Evolutionary conservation across 30 jellyfish, hydroid and myxozoan genomes (phyloP), one percentile per base, ranked within the genome.

Genomic region (Aurelia aurita): DNA sequence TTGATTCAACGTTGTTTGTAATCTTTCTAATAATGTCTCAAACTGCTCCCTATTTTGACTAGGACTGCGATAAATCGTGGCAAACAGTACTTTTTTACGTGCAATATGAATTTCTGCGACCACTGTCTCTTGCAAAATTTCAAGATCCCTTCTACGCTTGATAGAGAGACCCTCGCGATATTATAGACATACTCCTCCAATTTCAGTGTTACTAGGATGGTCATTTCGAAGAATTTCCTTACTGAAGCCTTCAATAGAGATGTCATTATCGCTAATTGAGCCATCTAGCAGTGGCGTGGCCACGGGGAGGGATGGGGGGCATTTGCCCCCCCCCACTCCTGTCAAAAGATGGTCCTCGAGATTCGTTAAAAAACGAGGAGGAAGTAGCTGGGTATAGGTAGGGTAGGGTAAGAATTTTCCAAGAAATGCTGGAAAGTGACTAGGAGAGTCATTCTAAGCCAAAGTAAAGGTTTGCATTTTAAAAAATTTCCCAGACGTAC

Each of bases 161-260:
- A 47, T 22, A 35, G 87, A 32, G 7, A 75, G 77, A 0, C 77
- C 87, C 77, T 75, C 77, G 6, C 87, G 77, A 25, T 6, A 18
- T 12, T 75, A 75, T 21, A 75, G 0, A 14, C 57, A 75, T 31
- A 54, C 77, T 13, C 76, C 76, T 16, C 76, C 59, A 26, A 64
- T 16, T 21, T 26, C 8, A 64, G 76, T 19, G 19, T 10, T 54
- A 75, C 77, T 75, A 3, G 87, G 87, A 53, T 75, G 87, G 22
- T 75, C 60, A 46, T 26, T 53, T 2, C 75, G 61, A 53, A 16
- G 19, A 21, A 19, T 10, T 19, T 64, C 76, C 29, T 16, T 23
- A 43, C 77, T 75, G 63, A 75, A 53, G 31, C 77, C 77, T 16
- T 75, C 87, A 15, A 75, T 20, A 26, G 10, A 75, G 58, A 75